Evolutionary conservation across 2,113 vertebrate genomes (phyloP), one percentile per base, ranked within the genome.

Genomic region (Rhinoderma darwinii): DNA sequence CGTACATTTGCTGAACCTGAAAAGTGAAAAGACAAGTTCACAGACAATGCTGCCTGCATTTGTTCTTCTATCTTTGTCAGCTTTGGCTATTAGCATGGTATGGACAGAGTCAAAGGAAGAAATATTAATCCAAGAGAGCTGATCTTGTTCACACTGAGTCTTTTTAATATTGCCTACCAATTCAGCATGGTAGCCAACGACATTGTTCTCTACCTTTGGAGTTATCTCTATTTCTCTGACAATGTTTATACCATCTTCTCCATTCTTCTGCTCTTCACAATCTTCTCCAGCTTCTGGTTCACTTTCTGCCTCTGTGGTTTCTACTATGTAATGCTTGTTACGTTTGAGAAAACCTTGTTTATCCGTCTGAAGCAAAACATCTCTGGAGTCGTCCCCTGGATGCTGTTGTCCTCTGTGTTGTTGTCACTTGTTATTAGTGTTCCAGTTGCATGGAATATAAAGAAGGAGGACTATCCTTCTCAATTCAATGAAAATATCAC

Each of bases 81-180:
- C 75, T 47, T 30, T 85, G 12, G 68, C 51, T 4, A n/a, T 75
- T 37, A 90, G 90, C 43, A 90, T 74, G 89, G 50, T 27, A 15
- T 73, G 35, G 86, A 88, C 37, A 91, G 89, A 89, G 30, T 88
- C 25, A 91, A 89, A 84, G 89, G 63, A 9, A 90, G 56, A 81
- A 93, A 90, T 87, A 78, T 90, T 32, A 51, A 88, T 11, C 72
- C 86, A 73, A 72, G 90, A 61, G 90, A 92, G 74, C 78, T 90
- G 82, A 92, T 91, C 39, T 88, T 93, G 81, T 89, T 66, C 11
- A 89, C 88, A 43, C 83, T 92, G 84, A 89, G 91, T 20, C 43
- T 88, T n/a, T 91, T 89, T 83, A 90, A 91, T 89, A 89, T 93
- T 47, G 82, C 22, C 22, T 54, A 61, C 11, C 84, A 68, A 18